phyloP scores from a whole-genome alignment of 2,888 invertebrate species.

The Lumbricus terrestris region DNA sequence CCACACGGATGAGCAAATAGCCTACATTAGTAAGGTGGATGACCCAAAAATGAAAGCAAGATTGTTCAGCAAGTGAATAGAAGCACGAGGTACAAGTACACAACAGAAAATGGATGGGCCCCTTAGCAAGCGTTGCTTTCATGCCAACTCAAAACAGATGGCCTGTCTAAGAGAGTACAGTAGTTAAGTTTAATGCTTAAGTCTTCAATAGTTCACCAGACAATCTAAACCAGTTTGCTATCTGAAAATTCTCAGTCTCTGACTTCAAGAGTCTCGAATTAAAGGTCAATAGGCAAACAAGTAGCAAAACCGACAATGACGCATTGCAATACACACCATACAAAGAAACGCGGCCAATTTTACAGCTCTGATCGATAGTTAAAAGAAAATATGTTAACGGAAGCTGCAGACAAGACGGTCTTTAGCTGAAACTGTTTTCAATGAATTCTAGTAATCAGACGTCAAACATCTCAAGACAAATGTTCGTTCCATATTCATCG shows the following conservation, averaged over 20 bases:
- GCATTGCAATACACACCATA: background rate
- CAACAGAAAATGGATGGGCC: too few species aligned
- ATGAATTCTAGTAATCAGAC: background rate
- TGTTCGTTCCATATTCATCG: slow-evolving; percentile 76
- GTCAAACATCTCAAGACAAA: slow-evolving; percentile 51
- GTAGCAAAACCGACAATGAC: background rate
- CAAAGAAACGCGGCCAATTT: background rate
- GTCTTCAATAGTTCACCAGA: slow-evolving; percentile 23
- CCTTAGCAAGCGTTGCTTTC: too few species aligned
- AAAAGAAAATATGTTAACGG: background rate
- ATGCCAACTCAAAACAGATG: background rate
- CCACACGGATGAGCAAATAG: too few species aligned
- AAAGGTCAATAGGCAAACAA: background rate
- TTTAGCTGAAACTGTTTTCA: background rate
- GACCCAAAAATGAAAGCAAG: too few species aligned
- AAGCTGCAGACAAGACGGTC: background rate
- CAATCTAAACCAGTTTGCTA: slow-evolving; percentile 65
- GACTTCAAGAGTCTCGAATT: background rate
- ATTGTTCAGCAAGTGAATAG: too few species aligned
- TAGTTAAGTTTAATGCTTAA: background rate
- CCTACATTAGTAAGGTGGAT: too few species aligned
- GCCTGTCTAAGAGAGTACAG: background rate
- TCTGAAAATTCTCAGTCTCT: slow-evolving; percentile 51
- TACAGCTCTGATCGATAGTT: background rate
- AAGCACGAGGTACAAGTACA: too few species aligned